These are phyloP conservation scores for Oscheius onirici DNA, from an alignment of 2,888 invertebrate species.

Conservation along the genomic window DNA sequence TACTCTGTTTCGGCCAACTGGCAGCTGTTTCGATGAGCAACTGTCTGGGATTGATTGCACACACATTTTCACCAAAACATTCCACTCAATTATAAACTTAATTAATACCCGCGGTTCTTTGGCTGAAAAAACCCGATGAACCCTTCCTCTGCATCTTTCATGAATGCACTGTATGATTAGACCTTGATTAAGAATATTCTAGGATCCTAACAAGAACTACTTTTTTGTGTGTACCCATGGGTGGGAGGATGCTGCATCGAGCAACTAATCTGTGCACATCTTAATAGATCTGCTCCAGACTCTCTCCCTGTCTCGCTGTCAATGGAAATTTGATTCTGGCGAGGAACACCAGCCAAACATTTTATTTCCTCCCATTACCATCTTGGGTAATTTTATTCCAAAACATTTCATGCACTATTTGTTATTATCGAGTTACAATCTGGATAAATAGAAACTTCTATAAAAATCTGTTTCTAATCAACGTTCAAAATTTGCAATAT, in stretches of 20 bases:
- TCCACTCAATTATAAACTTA: conserved; percentile 9
- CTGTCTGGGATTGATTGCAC: conserved; percentile 30
- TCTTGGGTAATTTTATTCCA: no score
- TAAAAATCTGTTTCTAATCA: no score
- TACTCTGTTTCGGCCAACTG: conserved; percentile 14
- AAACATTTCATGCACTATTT: neutral
- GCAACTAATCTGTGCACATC: conserved; percentile 18
- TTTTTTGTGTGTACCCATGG: conserved; percentile 17
- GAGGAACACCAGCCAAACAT: conserved; percentile 22
- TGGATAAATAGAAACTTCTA: no score
- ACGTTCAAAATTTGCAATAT: no score
- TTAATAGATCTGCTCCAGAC: conserved; percentile 20
- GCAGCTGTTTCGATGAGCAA: conserved; percentile 26
- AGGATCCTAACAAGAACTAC: neutral
- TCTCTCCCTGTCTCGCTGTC: conserved; percentile 5
- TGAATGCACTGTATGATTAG: neutral
- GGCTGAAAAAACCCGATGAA: neutral
- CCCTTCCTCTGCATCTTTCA: neutral
- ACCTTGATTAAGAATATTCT: neutral
- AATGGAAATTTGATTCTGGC: conserved; percentile 25
- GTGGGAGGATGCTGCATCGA: neutral
- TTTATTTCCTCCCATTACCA: neutral
- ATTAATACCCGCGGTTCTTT: neutral
- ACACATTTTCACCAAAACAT: conserved; percentile 22
- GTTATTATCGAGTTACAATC: no score